A percentile compares a stretch with the other conserved stretches of the same genome.
These are phyloP conservation scores for Caenorhabditis becei DNA, from an alignment of 2,888 invertebrate genomes.

Conservation along the genomic window DNA sequence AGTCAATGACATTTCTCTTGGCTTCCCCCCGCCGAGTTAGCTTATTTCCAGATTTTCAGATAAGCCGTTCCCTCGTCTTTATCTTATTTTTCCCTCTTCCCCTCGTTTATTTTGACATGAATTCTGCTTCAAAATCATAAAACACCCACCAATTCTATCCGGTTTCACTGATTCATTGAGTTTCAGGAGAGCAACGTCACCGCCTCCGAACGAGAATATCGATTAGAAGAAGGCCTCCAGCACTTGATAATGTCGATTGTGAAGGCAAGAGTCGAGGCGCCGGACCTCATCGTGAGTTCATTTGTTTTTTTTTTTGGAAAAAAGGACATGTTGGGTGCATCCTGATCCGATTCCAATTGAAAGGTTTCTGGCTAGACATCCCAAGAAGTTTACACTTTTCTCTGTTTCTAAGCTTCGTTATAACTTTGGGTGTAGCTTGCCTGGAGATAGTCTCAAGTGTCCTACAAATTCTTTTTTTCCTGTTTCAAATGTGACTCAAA, in stretches of 20 bases:
- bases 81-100: not conserved
- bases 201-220: conserved; percentile 3
- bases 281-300: conserved; percentile 50
- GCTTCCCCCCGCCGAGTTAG: no score
- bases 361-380: no score
- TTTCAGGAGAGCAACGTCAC: conserved; percentile 35
- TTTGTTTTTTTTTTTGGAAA: not conserved
- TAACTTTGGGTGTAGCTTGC: no score
- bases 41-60: conserved; percentile 14
- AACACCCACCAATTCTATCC: not conserved
- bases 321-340: no score
- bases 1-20: no score
- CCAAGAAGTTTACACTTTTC: no score
- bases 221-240: conserved; percentile 1
- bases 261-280: conserved; percentile 48
- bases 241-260: conserved; percentile 50
- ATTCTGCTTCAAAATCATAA: not conserved
- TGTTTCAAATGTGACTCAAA: no score
- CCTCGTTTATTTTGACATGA: not conserved
- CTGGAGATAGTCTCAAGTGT: no score
- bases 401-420: no score
- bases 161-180: not conserved
- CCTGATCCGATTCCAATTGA: no score
- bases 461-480: no score
- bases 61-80: not conserved